A percentile compares a stretch with the other conserved stretches of the same genome.
Conservation (phyloP, 2,888 invertebrate genomes). For the Leucophenga montana region DNA sequence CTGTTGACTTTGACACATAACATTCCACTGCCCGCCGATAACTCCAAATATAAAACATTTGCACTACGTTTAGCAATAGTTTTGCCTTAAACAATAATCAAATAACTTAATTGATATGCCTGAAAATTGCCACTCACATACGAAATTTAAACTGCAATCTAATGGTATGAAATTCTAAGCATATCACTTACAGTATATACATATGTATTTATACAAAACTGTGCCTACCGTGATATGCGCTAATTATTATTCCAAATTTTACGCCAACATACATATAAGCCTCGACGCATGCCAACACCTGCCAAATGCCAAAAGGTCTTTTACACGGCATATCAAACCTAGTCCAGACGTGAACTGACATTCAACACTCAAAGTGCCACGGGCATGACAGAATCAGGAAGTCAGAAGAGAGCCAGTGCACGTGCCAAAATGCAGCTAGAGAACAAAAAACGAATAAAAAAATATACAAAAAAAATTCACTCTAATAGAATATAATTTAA, state of each 20-base stretch:
- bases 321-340: neutral
- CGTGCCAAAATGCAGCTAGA: constrained; percentile 1
- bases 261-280: neutral
- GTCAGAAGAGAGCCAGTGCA: neutral
- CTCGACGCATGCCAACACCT: constrained; percentile 11
- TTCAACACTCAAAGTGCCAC: constrained; percentile 11
- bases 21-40: too few relatives aligned
- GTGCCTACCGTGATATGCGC: constrained; percentile 9
- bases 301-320: neutral
- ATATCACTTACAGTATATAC: too few relatives aligned
- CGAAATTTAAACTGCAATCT: too few relatives aligned
- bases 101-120: too few relatives aligned
- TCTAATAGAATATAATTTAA: constrained; percentile 62
- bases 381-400: neutral
- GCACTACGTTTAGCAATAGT: too few relatives aligned
- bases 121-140: too few relatives aligned
- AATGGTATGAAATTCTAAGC: too few relatives aligned
- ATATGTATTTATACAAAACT: too few relatives aligned
- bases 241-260: constrained; percentile 12
- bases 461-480: neutral
- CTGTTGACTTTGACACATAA: too few relatives aligned
- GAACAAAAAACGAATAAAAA: neutral
- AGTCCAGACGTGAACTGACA: neutral
- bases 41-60: too few relatives aligned
- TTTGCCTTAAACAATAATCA: too few relatives aligned